Base-by-base conservation (phyloP, 2,888 invertebrate genomes). In the Ennomos erosarius region DNA sequence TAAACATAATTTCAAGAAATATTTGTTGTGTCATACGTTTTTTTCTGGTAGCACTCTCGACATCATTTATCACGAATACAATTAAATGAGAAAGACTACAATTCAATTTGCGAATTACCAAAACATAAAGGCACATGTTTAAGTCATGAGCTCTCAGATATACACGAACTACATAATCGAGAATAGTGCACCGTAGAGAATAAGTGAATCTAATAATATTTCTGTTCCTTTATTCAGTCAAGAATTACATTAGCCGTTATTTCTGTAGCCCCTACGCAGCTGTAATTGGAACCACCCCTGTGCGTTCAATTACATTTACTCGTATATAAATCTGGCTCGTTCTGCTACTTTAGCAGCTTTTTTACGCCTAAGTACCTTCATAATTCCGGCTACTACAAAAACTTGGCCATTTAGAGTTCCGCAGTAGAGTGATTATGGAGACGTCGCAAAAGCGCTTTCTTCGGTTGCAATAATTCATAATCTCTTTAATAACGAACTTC, bases 381-480 rank as follows among this genome's bases (percentile, higher is more conserved):
- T 45, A 53, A 53, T 48, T 40, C 44, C 12, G 43, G 38, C 39
- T 34, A 36, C 54, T 35, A 57, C 55, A 59, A 61, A 59, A 59
- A 64, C 55, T 57, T 57, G 49, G 56, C 47, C 61, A 55, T 59
- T 59, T 55, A 54, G 33, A 60, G 67, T 67, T 69, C 68, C 56
- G 66, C 68, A 67, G 68, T 60, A 63, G 66, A 65, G 55, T 64
- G 69, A 73, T 72, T 66, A 69, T 59, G 64, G 68, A 71, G 65
- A 61, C 61, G 64, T 66, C 63, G 46, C 54, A 59, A 67, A 65
- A 65, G 56, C 65, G 62, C 67, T 71, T 73, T 70, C 67, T 68
- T 70, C 62, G 68, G 62, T 71, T 73, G 74, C 75, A 75, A 77
- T 80, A 74, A 76, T 76, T 80, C 71, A 78, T 79, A 78, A 78